Evolutionary conservation across 53 echinoderm and acorn worm species (phyloP).

Genomic region (Echinometra lucunter): DNA sequence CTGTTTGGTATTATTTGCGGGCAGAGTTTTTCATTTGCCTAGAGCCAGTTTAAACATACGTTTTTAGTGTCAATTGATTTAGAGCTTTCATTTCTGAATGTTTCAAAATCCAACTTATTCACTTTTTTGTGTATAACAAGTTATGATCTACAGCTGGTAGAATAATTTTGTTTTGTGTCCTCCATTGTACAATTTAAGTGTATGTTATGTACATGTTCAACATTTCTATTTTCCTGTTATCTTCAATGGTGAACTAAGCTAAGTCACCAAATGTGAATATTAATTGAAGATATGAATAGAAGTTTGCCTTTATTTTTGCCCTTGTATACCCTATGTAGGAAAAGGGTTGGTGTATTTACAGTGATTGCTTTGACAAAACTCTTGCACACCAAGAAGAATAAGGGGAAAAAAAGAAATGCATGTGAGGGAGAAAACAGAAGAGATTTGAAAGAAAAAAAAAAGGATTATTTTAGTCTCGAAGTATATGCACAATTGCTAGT

Average conservation of each 20-base stretch:
- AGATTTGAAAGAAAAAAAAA: too few species aligned
- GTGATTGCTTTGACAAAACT: not conserved
- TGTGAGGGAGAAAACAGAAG: not conserved
- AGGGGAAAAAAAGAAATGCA: not conserved
- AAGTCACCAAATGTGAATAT: not conserved
- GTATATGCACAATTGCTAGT: constrained; percentile 17
- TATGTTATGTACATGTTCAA: not conserved
- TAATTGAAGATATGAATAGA: not conserved
- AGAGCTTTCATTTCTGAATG: not conserved
- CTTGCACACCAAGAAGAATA: not conserved
- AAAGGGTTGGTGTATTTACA: not conserved
- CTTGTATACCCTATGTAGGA: not conserved
- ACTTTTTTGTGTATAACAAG: not conserved
- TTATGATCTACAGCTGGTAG: not conserved
- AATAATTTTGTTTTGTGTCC: not conserved
- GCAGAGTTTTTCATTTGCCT: not conserved
- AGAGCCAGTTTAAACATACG: not conserved
- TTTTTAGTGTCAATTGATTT: not conserved
- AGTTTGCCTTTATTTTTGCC: not conserved
- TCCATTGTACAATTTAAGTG: not conserved
- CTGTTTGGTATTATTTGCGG: not conserved
- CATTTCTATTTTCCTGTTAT: not conserved
- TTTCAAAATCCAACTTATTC: not conserved
- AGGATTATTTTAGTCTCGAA: not conserved
- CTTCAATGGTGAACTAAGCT: not conserved